Conservation (phyloP, 2,113 vertebrate genomes). For the Centrocercus urophasianus region DNA sequence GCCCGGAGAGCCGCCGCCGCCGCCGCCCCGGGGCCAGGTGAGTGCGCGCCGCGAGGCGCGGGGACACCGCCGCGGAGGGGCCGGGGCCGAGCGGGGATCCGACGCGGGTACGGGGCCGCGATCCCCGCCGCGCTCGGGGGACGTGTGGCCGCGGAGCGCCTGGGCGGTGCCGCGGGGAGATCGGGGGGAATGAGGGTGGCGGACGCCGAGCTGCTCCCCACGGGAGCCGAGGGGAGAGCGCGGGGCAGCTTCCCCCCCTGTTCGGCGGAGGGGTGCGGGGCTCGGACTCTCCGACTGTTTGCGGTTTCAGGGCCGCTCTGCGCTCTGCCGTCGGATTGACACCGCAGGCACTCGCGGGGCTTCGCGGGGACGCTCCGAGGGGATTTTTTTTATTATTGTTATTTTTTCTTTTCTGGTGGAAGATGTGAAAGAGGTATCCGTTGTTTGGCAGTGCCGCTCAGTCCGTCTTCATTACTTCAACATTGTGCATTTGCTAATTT, state of each 20-base stretch:
- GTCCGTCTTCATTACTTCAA: slow-evolving; percentile 92
- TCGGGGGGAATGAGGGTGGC: not conserved
- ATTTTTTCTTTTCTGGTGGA: slow-evolving; percentile 58
- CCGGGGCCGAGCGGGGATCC: slow-evolving; percentile 33
- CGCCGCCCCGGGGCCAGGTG: not conserved
- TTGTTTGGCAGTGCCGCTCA: slow-evolving; percentile 89
- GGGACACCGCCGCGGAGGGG: not conserved
- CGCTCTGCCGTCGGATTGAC: slow-evolving; percentile 64
- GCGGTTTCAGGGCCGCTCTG: slow-evolving; percentile 36
- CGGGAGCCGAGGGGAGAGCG: not conserved
- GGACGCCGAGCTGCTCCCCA: slow-evolving; percentile 24
- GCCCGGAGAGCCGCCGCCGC: no score
- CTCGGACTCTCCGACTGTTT: slow-evolving; percentile 16
- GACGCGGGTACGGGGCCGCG: no score
- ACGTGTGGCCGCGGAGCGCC: not conserved
- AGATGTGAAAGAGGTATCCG: slow-evolving; percentile 85
- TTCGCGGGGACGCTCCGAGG: slow-evolving; percentile 66
- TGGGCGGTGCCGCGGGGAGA: not conserved
- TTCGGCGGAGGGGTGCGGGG: not conserved
- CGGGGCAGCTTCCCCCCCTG: not conserved
- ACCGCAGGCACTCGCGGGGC: slow-evolving; percentile 40
- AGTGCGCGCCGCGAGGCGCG: slow-evolving; percentile 51
- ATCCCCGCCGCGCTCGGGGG: no score
- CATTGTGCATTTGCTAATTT: slow-evolving; percentile 97
- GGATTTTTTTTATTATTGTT: not conserved